Base-by-base conservation (phyloP, 2,888 invertebrate genomes). In the Osedax frankpressi region DNA sequence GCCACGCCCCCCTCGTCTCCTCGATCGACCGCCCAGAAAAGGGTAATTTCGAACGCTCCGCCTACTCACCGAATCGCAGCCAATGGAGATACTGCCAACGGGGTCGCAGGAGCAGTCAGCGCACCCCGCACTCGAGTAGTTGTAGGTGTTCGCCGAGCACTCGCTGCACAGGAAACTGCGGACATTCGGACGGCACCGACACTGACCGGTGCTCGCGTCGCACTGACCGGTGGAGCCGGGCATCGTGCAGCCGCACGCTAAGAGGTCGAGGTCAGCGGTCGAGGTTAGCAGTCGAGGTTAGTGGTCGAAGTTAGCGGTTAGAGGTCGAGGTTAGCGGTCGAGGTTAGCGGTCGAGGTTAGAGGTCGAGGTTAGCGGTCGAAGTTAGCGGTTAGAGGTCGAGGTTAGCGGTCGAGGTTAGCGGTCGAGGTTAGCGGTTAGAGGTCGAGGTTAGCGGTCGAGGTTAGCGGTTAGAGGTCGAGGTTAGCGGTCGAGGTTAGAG, bases 121-220 rank as follows among this genome's bases (percentile, higher is more conserved):
- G 70, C 80, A 80, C 25, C 80, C 80, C 11, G 60, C 27, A 44
- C 75, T 76, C n/a, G 74, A 71, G 70, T 76, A 77, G 76, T 79
- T 79, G 76, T 74, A 80, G 30, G 75, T 72, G 72, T 74, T 76
- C 70, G 69, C 44, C n/a, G 70, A 75, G 73, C 80, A 80, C 6
- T 71, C 14, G 24, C 74, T 76, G 75, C 80, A 80, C 11, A n/a
- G 25, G 44, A 73, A 74, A 6, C 78, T 77, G 3, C 62, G 69
- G n/a, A 79, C 78, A 69, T 79, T 78, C 0, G 77, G 75, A 28
- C 75, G 75, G 75, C 80, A 80, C n/a, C 70, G 75, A 73, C 80
- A 80, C n/a, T 65, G 72, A 3, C 80, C 79, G 0, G 76, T 77
- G 14, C 25, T 6, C 68, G 73, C 77, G 75, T 80, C 74, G 74